A percentile compares a stretch with the other conserved stretches of the same genome.
Evolutionary conservation across 2,888 invertebrate species (phyloP).

Genomic region (Allophyes oxyacanthae): DNA sequence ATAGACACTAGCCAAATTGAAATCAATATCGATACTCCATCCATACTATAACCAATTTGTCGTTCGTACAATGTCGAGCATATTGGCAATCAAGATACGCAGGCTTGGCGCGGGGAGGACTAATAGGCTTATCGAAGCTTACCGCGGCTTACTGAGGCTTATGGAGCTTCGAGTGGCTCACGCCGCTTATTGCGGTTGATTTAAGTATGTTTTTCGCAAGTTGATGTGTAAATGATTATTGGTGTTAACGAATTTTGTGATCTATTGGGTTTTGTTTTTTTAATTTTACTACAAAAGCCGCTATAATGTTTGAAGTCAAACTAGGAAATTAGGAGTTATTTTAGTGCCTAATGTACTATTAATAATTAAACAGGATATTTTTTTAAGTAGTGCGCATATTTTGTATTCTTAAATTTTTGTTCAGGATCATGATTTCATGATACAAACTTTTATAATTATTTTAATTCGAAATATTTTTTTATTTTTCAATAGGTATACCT

Average conservation of each 20-base stretch:
- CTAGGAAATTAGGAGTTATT: no score
- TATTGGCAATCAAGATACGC: slow-evolving; percentile 53
- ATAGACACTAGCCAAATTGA: slow-evolving; percentile 17
- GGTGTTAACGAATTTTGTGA: neutral
- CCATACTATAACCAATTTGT: slow-evolving; percentile 36
- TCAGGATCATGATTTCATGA: no score
- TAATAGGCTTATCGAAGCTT: slow-evolving; percentile 46
- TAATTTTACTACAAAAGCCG: no score
- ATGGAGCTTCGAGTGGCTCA: slow-evolving; percentile 26
- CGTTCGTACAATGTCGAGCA: slow-evolving; percentile 30
- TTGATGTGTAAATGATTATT: slow-evolving; percentile 23
- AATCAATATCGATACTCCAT: slow-evolving; percentile 23
- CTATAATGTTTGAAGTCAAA: no score
- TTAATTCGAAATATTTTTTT: no score
- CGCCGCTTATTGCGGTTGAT: slow-evolving; percentile 15
- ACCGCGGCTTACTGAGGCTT: slow-evolving; percentile 36
- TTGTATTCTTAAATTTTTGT: no score
- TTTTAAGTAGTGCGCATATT: no score
- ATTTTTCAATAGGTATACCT: no score
- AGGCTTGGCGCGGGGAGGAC: slow-evolving; percentile 24
- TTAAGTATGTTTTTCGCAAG: slow-evolving; percentile 6
- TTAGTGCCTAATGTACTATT: no score
- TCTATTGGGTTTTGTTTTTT: no score
- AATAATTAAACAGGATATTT: no score
- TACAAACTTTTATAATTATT: no score